Conservation (phyloP, 2,888 invertebrate genomes). For the Cryptosula pallasiana region DNA sequence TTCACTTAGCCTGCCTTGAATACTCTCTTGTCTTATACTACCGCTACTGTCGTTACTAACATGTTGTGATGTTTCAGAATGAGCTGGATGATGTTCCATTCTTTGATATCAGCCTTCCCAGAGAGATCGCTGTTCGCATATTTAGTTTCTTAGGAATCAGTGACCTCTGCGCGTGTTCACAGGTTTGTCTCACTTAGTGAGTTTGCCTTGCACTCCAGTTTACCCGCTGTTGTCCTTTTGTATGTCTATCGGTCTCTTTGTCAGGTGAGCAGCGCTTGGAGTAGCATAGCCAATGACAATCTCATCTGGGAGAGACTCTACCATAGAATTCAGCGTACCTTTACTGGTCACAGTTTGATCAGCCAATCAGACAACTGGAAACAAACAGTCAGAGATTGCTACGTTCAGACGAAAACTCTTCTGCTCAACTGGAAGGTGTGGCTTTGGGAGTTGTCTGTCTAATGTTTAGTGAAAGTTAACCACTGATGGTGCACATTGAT, state of each 20-base stretch:
- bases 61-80: conserved; percentile 40
- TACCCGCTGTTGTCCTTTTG: too few species aligned
- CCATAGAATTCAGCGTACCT: conserved; percentile 29
- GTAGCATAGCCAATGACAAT: conserved; percentile 46
- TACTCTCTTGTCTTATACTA: too few species aligned
- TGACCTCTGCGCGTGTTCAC: conserved; percentile 46
- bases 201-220: too few species aligned
- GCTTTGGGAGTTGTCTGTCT: too few species aligned
- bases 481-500: too few species aligned
- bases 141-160: conserved; percentile 39
- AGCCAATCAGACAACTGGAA: conserved; percentile 37
- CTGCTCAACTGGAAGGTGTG: conserved; percentile 5
- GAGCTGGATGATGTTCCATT: conserved; percentile 49
- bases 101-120: conserved; percentile 44
- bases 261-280: conserved; percentile 49
- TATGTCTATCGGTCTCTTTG: too few species aligned
- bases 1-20: too few species aligned
- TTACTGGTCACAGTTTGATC: neutral
- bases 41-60: too few species aligned
- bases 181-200: too few species aligned
- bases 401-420: neutral
- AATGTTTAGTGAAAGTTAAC: too few species aligned
- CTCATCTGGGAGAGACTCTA: conserved; percentile 45
- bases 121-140: conserved; percentile 48
- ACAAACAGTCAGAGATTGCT: conserved; percentile 32